Evolutionary conservation across 2,797 vertebrate genomes (phyloP).

Genomic region (Myotis vivesi): DNA sequence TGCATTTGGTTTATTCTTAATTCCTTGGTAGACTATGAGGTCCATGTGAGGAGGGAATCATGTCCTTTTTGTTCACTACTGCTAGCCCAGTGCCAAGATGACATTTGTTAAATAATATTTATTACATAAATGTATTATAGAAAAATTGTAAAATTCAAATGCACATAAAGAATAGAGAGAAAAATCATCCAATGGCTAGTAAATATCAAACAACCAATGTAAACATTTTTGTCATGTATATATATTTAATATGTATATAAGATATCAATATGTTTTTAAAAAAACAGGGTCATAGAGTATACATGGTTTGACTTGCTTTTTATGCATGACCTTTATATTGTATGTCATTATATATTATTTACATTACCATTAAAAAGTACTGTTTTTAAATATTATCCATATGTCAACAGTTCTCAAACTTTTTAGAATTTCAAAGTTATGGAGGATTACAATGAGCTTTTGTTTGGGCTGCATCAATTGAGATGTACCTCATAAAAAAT

Average conservation of each 20-base stretch:
- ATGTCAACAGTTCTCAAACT: neutral
- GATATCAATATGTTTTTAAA: neutral
- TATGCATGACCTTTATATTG: neutral
- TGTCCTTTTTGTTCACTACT: neutral
- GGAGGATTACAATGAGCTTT: neutral
- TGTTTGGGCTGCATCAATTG: neutral
- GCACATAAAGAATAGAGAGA: neutral
- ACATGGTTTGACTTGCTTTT: neutral
- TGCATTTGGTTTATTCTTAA: neutral
- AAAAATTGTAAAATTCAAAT: constrained; percentile 15
- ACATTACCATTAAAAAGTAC: neutral
- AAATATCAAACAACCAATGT: neutral
- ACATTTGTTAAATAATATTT: constrained; percentile 19
- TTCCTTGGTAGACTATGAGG: neutral
- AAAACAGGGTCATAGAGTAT: neutral
- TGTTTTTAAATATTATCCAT: neutral
- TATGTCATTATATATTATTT: neutral
- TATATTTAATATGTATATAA: neutral
- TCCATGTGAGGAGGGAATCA: neutral
- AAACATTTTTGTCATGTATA: neutral
- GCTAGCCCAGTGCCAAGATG: neutral
- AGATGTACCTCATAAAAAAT: neutral
- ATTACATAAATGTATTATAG: neutral
- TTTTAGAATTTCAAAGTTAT: constrained; percentile 8
- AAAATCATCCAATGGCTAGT: neutral